phyloP scores from a whole-genome alignment of 35 echinoderm and acorn worm species.

The Apostichopus parvimensis region DNA sequence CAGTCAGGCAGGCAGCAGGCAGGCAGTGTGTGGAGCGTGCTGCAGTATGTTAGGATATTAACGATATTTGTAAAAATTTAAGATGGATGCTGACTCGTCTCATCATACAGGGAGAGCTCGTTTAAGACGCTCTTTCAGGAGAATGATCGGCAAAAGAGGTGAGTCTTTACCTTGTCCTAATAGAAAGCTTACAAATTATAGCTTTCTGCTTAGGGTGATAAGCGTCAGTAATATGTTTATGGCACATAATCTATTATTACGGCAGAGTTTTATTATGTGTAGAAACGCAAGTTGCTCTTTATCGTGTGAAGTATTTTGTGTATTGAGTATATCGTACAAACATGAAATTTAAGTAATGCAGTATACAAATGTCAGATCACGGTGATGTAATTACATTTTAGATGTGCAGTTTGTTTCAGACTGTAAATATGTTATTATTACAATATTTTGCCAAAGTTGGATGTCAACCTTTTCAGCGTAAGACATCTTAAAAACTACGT shows the following conservation, averaged over 20 bases:
- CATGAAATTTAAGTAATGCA: neutral
- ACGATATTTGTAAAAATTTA: constrained; percentile 23
- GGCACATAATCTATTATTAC: constrained; percentile 15
- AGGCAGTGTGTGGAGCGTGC: constrained; percentile 50
- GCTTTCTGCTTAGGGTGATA: neutral
- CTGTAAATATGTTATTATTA: too few species aligned
- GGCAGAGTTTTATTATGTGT: neutral
- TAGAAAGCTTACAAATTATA: neutral
- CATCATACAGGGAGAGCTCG: constrained; percentile 51
- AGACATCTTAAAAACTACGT: too few species aligned
- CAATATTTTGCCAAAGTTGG: too few species aligned
- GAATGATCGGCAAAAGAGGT: constrained; percentile 55
- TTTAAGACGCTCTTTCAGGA: constrained; percentile 34
- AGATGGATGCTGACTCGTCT: constrained; percentile 46
- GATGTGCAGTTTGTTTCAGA: too few species aligned
- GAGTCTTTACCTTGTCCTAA: neutral
- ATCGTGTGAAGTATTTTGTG: neutral
- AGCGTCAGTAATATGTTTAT: neutral
- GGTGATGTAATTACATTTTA: neutral
- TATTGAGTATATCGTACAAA: neutral
- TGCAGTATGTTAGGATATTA: constrained; percentile 48
- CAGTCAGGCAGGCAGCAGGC: neutral
- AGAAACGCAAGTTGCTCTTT: neutral
- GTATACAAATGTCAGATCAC: neutral
- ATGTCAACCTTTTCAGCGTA: too few species aligned